Conservation (phyloP, 1,140 invertebrate genomes). For the Bombus picipes region DNA sequence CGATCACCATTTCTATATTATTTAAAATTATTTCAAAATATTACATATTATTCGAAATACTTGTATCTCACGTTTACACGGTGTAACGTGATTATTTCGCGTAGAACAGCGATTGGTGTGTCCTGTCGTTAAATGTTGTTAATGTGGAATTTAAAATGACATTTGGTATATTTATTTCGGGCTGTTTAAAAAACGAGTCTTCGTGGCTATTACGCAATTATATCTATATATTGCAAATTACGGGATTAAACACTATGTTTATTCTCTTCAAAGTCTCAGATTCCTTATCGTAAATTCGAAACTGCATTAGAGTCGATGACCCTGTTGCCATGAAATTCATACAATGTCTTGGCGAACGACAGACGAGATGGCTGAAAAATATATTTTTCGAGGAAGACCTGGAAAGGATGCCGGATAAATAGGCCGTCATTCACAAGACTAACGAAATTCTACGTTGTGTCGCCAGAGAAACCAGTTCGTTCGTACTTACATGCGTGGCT, state of each 20-base stretch:
- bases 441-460: conserved; percentile 40
- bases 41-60: background rate
- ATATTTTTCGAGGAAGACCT: conserved; percentile 26
- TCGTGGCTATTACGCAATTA: too few species aligned
- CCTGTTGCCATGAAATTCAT: background rate
- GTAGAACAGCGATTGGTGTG: background rate
- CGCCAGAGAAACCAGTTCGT: conserved; percentile 35
- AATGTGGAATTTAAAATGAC: background rate
- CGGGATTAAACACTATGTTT: background rate
- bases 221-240: background rate
- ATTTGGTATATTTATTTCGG: too few species aligned
- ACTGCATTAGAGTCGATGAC: background rate
- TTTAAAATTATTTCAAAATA: background rate
- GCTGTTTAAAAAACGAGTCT: too few species aligned
- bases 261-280: too few species aligned
- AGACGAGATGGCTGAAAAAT: conserved; percentile 24
- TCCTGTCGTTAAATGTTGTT: background rate
- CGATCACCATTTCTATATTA: too few species aligned
- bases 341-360: conserved; percentile 42
- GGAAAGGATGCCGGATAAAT: conserved; percentile 3
- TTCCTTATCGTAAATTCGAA: background rate
- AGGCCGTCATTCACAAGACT: conserved; percentile 34
- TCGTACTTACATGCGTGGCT: background rate
- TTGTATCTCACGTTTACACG: background rate
- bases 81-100: background rate